Base-by-base conservation (phyloP, 2,113 vertebrate species). In the Elephas maximus region DNA sequence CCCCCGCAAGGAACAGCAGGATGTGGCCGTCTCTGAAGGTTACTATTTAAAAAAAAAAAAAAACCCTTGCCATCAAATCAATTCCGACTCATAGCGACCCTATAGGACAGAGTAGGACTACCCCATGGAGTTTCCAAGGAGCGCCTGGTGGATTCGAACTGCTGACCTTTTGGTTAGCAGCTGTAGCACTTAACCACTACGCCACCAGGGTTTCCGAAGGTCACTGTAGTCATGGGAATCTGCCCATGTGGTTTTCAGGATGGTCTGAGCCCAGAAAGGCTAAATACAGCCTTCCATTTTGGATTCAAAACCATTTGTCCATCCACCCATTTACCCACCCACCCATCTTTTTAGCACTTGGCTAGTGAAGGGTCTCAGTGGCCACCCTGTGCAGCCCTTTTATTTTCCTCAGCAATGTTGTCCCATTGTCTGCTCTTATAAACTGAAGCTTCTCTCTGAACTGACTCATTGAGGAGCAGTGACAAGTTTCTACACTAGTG, bases 381-480 rank as follows among this genome's bases (percentile, higher is more conserved):
- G 48, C 30, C 41, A 63, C 18, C 41, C 41, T 92, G 0, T 44
- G 41, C 33, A n/a, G 28, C 28, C 71, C 12, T 24, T 17, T 73
- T 33, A 41, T 71, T 23, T 33, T 12, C 80, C 28, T 93, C n/a
- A 87, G 86, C 57, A 53, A 24, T 87, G 17, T 30, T 57, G 76
- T 74, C 86, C 71, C 71, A 10, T 48, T 44, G 15, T 82, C 76
- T 48, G 30, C 57, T 86, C 28, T 82, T 26, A 77, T 87, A 26
- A 90, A 90, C 74, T 86, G 23, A n/a, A 90, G 41, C 60, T 91
- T 45, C 48, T 94, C 41, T 94, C 67, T 94, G 28, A 87, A 71
- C n/a, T 78, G 62, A 86, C 26, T 84, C 30, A 37, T 53, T 71
- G 83, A 88, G 51, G 88, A 71, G 87, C 28, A 85, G 30, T 57